Percentiles rank a stretch among this genome's conserved stretches.
Conservation (phyloP, 2,113 vertebrate species). For the Tetrao urogallus region DNA sequence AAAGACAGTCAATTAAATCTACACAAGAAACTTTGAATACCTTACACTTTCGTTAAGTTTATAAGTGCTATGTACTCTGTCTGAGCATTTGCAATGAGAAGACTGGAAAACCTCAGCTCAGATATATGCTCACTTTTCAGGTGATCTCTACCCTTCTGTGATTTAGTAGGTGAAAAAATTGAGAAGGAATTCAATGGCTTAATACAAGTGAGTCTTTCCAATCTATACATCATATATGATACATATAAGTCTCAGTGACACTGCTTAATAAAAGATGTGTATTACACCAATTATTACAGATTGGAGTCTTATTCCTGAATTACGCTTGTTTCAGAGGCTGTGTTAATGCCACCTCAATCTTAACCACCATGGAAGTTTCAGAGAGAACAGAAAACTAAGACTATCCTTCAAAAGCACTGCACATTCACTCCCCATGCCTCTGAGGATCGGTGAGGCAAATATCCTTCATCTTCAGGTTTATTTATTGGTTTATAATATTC, state of each 20-base stretch:
- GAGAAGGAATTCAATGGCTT: too few species aligned
- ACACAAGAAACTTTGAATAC: not conserved
- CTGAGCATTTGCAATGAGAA: not conserved
- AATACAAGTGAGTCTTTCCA: too few species aligned
- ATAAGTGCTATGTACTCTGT: rapidly evolving
- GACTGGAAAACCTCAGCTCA: not conserved
- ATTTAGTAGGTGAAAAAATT: not conserved
- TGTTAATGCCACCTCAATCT: not conserved
- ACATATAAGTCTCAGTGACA: not conserved
- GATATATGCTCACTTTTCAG: not conserved
- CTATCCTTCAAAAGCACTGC: not conserved
- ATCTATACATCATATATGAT: not conserved
- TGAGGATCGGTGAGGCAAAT: not conserved
- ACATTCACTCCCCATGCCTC: not conserved
- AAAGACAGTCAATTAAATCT: not conserved
- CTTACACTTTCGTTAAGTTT: not conserved
- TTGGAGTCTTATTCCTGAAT: not conserved
- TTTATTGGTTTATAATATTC: constrained; percentile 52
- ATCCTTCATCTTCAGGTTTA: constrained; percentile 42
- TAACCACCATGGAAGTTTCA: not conserved
- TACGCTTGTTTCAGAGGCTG: not conserved
- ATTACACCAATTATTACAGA: not conserved
- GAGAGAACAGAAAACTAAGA: not conserved
- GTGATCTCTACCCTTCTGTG: not conserved
- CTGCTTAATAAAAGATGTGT: not conserved